A percentile compares a stretch with the other conserved stretches of the same genome.
Evolutionary conservation across 2,797 vertebrate species (phyloP).

Genomic region (Phrynocephalus forsythii): DNA sequence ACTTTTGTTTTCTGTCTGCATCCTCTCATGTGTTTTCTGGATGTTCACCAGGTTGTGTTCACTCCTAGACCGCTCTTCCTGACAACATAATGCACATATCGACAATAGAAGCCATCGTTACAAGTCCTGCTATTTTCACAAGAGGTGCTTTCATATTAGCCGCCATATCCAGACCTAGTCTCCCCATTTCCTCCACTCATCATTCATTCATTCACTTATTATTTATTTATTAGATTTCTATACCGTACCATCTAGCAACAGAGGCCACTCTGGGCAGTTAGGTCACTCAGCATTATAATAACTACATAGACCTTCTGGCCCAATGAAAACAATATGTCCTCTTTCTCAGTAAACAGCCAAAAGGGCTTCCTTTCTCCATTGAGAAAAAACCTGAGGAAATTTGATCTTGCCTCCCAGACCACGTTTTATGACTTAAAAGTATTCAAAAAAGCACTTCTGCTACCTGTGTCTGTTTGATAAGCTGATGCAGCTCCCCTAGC

Average conservation of each 20-base stretch:
- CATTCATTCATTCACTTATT: neutral
- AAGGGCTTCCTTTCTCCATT: neutral
- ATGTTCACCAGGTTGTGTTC: constrained; percentile 95
- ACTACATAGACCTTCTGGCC: neutral
- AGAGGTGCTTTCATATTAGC: neutral
- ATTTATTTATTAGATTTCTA: too few relatives aligned
- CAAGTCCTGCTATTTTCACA: neutral
- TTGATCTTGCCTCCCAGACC: neutral
- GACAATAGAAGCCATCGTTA: neutral
- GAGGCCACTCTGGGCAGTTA: too few relatives aligned
- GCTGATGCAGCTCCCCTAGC: constrained; percentile 89
- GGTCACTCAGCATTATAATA: neutral
- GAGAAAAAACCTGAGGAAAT: neutral
- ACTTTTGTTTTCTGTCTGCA: constrained; percentile 97
- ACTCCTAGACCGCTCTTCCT: constrained; percentile 92
- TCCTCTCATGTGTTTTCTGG: constrained; percentile 93
- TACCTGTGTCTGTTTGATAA: constrained; percentile 94
- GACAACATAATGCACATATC: constrained; percentile 3
- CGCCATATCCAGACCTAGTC: neutral
- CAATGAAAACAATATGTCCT: neutral
- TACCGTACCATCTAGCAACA: too few relatives aligned
- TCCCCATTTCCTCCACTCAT: too few relatives aligned
- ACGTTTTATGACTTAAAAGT: neutral
- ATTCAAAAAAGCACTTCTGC: neutral
- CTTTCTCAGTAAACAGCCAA: neutral